Evolutionary conservation across 37 sponge, comb jelly and placozoan genomes (phyloP).

Genomic region (Hormiphora californensis): DNA sequence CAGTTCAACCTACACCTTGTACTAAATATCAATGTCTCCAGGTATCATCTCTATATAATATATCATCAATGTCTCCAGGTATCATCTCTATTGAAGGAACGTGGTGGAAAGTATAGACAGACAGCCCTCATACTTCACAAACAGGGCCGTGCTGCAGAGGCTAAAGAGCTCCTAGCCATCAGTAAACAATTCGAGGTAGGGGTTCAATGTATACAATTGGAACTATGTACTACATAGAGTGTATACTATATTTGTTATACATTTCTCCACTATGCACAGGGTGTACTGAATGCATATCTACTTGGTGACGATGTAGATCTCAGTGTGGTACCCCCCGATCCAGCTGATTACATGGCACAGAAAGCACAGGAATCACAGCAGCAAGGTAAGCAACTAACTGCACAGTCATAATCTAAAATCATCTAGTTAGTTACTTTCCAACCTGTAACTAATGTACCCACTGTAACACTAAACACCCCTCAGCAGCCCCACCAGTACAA

Average conservation of each 20-base stretch:
- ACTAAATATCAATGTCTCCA: background rate
- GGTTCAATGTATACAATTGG: too few species aligned
- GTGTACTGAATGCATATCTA: background rate
- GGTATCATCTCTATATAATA: background rate
- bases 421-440: too few species aligned
- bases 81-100: background rate
- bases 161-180: background rate
- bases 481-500: background rate
- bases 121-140: background rate
- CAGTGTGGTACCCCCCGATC: background rate
- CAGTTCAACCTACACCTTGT: too few species aligned
- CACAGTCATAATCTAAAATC: too few species aligned
- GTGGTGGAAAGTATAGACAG: background rate
- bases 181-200: slow-evolving; percentile 30
- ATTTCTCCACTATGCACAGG: too few species aligned
- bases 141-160: slow-evolving; percentile 1
- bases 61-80: background rate
- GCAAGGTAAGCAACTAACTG: too few species aligned
- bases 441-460: background rate
- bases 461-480: background rate
- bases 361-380: too few species aligned
- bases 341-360: slow-evolving; percentile 3
- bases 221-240: too few species aligned
- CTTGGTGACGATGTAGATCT: slow-evolving; percentile 20
- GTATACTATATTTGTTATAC: too few species aligned